phyloP scores from a whole-genome alignment of 2,888 invertebrate genomes.

The Cristatella mucedo region DNA sequence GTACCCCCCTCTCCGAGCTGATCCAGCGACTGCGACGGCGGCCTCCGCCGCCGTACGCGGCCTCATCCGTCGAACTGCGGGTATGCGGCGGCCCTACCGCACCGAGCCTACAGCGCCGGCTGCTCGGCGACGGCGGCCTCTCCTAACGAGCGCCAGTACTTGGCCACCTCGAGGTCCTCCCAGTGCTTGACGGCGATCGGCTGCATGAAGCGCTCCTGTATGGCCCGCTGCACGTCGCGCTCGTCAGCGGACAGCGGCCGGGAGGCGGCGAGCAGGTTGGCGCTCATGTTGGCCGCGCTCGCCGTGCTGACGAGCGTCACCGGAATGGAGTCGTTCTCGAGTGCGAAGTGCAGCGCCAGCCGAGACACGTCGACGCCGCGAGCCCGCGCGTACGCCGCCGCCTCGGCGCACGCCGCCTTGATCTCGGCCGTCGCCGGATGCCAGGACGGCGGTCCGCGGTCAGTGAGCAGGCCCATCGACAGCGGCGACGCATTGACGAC shows the following conservation, averaged over 20 bases:
- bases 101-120: too few species aligned
- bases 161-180: constrained; percentile 50
- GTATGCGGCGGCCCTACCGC: too few species aligned
- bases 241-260: constrained; percentile 54
- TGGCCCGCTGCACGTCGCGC: constrained; percentile 45
- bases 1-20: too few species aligned
- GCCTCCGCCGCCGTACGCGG: too few species aligned
- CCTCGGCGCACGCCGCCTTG: constrained; percentile 20
- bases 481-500: constrained; percentile 67
- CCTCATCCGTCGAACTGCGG: too few species aligned
- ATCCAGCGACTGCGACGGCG: too few species aligned
- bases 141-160: constrained; percentile 39
- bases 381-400: constrained; percentile 20
- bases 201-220: constrained; percentile 41
- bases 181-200: constrained; percentile 48
- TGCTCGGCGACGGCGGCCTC: too few species aligned
- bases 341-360: constrained; percentile 25
- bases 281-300: constrained; percentile 21
- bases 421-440: constrained; percentile 23
- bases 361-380: constrained; percentile 26
- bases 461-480: constrained; percentile 65
- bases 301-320: constrained; percentile 64
- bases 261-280: constrained; percentile 49
- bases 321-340: constrained; percentile 45
- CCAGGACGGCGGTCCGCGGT: constrained; percentile 43